A percentile compares a stretch with the other conserved stretches of the same genome.
phyloP scores from a whole-genome alignment of 2,888 invertebrate species.

The Anoncus sp. region DNA sequence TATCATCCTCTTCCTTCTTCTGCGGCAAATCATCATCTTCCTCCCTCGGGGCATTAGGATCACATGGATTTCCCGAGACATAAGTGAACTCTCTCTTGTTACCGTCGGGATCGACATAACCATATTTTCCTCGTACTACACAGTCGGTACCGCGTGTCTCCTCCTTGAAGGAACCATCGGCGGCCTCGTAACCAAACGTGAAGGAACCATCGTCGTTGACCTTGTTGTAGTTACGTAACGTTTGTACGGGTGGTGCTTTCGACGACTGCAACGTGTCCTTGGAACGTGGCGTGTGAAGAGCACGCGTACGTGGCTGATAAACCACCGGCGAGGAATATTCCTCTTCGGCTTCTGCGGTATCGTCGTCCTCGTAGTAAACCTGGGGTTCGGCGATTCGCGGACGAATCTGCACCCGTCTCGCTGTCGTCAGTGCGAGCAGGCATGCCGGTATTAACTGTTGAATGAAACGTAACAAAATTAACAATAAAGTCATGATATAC shows the following conservation, averaged over 20 bases:
- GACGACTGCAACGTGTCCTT: slow-evolving; percentile 85
- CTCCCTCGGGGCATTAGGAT: slow-evolving; percentile 91
- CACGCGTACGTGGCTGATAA: slow-evolving; percentile 80
- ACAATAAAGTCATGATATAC: background rate
- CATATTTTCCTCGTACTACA: slow-evolving; percentile 94
- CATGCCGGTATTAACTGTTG: slow-evolving; percentile 78
- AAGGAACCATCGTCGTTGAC: slow-evolving; percentile 93
- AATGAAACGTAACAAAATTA: slow-evolving; percentile 20
- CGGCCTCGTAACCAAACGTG: slow-evolving; percentile 92
- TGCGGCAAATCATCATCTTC: slow-evolving; percentile 83
- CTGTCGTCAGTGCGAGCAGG: slow-evolving; percentile 77
- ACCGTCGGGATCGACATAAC: slow-evolving; percentile 94
- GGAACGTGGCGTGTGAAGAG: slow-evolving; percentile 81
- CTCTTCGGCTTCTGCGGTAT: slow-evolving; percentile 77
- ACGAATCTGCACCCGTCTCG: slow-evolving; percentile 84
- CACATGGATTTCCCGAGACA: slow-evolving; percentile 94
- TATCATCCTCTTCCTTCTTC: slow-evolving; percentile 85
- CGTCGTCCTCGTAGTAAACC: slow-evolving; percentile 82
- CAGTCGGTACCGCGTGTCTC: slow-evolving; percentile 94
- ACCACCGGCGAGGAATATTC: slow-evolving; percentile 75
- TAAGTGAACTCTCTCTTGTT: slow-evolving; percentile 94
- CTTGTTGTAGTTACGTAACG: slow-evolving; percentile 93
- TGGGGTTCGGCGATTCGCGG: slow-evolving; percentile 82
- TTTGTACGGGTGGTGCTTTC: slow-evolving; percentile 91
- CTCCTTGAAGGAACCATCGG: slow-evolving; percentile 94